phyloP scores from a whole-genome alignment of 2,113 vertebrate genomes.

The Coryphaenoides rupestris region DNA sequence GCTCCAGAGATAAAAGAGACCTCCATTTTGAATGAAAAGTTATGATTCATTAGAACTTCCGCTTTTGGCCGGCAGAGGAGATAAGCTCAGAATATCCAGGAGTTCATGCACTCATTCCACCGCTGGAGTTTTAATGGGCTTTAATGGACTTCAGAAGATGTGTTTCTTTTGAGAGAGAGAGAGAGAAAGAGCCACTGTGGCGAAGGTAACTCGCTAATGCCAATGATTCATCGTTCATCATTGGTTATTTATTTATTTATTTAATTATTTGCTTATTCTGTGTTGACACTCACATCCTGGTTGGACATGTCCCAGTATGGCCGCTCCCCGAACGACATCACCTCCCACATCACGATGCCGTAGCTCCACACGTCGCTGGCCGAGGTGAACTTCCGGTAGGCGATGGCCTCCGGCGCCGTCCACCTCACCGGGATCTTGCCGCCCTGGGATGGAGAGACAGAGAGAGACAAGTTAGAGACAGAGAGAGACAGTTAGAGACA shows the following conservation, averaged over 20 bases:
- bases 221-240: too few species aligned
- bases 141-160: neutral
- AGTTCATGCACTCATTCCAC: slow-evolving; percentile 6
- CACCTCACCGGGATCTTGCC: slow-evolving; percentile 80
- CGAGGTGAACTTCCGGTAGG: slow-evolving; percentile 78
- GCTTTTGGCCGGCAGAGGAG: slow-evolving; percentile 20
- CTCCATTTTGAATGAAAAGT: slow-evolving; percentile 37
- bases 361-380: slow-evolving; percentile 81
- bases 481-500: neutral
- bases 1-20: slow-evolving; percentile 29
- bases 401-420: slow-evolving; percentile 79
- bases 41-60: slow-evolving; percentile 55
- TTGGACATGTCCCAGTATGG: slow-evolving; percentile 83
- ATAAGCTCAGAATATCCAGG: slow-evolving; percentile 24
- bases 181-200: neutral
- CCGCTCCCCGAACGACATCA: slow-evolving; percentile 79
- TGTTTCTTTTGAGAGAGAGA: neutral
- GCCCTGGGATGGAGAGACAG: slow-evolving; percentile 50
- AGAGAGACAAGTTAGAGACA: neutral
- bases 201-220: too few species aligned
- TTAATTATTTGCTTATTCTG: too few species aligned
- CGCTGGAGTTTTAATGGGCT: neutral
- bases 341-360: slow-evolving; percentile 81
- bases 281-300: slow-evolving; percentile 71
- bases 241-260: too few species aligned